A percentile compares a stretch with the other conserved stretches of the same genome.
phyloP scores from a whole-genome alignment of 2,797 vertebrate genomes.

The Sebastes ruberrimus region DNA sequence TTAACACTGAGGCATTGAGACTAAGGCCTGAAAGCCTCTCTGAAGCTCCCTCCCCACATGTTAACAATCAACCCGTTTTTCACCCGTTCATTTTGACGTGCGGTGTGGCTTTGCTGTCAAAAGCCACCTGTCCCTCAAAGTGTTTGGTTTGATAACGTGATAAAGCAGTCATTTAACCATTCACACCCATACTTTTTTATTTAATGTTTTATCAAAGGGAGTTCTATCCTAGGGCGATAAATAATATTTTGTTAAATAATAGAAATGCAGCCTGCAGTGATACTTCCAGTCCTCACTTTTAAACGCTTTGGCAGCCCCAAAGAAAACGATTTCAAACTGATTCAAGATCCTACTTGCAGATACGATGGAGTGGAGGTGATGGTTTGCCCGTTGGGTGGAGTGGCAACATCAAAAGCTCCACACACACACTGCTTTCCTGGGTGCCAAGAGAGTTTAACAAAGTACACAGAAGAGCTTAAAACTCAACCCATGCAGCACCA shows the following conservation, averaged over 20 bases:
- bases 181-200: background rate
- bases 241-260: conserved; percentile 31
- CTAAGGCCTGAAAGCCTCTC: conserved; percentile 26
- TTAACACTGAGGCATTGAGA: conserved; percentile 55
- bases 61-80: conserved; percentile 52
- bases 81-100: conserved; percentile 30
- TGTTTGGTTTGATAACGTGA: conserved; percentile 17
- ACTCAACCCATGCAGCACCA: background rate
- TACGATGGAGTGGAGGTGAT: conserved; percentile 1
- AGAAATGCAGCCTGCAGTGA: conserved; percentile 29
- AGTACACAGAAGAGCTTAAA: conserved; percentile 37
- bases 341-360: conserved; percentile 61
- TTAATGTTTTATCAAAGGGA: conserved; percentile 33
- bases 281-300: background rate
- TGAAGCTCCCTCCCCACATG: conserved; percentile 38
- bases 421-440: conserved; percentile 20
- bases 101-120: conserved; percentile 23
- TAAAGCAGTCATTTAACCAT: conserved; percentile 34
- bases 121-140: conserved; percentile 56
- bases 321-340: conserved; percentile 35
- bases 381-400: conserved; percentile 54
- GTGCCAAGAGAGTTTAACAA: conserved; percentile 50
- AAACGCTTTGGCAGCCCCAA: conserved; percentile 12
- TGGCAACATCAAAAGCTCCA: conserved; percentile 59
- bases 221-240: background rate